Evolutionary conservation across 2,888 invertebrate species (phyloP).

Genomic region (Leptinotarsa rubiginosa): DNA sequence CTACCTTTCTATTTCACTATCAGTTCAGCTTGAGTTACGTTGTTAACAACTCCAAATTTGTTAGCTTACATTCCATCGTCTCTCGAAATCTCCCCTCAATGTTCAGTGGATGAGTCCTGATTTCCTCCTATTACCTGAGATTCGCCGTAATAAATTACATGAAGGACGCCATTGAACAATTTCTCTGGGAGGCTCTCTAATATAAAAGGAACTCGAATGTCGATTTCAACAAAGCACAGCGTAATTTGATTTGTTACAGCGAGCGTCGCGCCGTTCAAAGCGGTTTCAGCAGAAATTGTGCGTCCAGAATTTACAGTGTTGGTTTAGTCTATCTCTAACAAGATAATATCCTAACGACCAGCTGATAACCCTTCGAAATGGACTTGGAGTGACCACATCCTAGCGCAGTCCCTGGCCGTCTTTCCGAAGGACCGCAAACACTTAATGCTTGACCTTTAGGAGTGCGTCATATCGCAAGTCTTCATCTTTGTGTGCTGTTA

Average conservation of each 20-base stretch:
- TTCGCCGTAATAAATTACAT: slow-evolving; percentile 4
- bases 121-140: slow-evolving; percentile 12
- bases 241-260: slow-evolving; percentile 17
- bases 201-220: slow-evolving; percentile 9
- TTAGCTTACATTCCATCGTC: neutral
- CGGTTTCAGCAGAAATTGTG: slow-evolving; percentile 6
- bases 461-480: neutral
- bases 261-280: slow-evolving; percentile 7
- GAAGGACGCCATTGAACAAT: slow-evolving; percentile 14
- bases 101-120: neutral
- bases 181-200: neutral
- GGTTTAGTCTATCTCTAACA: slow-evolving; percentile 11
- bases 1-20: no score
- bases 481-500: neutral
- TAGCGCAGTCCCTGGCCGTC: neutral
- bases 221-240: neutral
- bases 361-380: slow-evolving; percentile 9
- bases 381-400: slow-evolving; percentile 9
- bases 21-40: neutral
- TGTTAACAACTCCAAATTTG: neutral
- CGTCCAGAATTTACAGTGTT: neutral
- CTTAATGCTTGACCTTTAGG: slow-evolving; percentile 1
- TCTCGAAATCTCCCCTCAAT: slow-evolving; percentile 3
- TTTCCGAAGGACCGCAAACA: neutral
- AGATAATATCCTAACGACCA: slow-evolving; percentile 6